Percentiles rank a stretch among this genome's conserved stretches.
Evolutionary conservation across 2,113 vertebrate genomes (phyloP).

Genomic region (Micromys minutus): DNA sequence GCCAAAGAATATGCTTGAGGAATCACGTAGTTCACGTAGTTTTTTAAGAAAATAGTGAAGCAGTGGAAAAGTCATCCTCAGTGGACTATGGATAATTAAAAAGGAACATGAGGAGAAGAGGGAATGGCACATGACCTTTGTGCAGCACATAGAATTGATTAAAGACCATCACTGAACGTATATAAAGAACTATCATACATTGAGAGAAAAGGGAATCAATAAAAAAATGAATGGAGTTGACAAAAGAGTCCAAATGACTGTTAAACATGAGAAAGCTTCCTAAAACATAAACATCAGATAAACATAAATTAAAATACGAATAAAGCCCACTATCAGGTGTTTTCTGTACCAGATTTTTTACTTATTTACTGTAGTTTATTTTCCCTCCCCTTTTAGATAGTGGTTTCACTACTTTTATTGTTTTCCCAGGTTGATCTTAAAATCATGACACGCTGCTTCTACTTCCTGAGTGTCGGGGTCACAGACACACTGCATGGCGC

Average conservation of each 20-base stretch:
- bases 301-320: conserved; percentile 35
- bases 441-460: background rate
- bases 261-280: conserved; percentile 6
- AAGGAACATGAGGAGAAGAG: background rate
- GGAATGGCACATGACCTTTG: background rate
- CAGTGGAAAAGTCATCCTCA: background rate
- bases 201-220: background rate
- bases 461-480: background rate
- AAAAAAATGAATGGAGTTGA: conserved; percentile 10
- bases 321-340: background rate
- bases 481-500: too few species aligned
- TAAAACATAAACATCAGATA: conserved; percentile 6
- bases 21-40: background rate
- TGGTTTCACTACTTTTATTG: background rate
- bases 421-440: background rate
- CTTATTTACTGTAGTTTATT: background rate
- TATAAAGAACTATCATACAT: background rate
- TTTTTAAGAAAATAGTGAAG: conserved; percentile 48
- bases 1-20: background rate
- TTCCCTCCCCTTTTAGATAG: background rate
- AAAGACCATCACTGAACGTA: background rate
- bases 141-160: background rate
- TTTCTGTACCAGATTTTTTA: background rate
- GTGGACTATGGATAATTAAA: background rate
- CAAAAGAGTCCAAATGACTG: conserved; percentile 4